Evolutionary conservation across 2,888 invertebrate genomes (phyloP).

Genomic region (Ophioninae sp.): DNA sequence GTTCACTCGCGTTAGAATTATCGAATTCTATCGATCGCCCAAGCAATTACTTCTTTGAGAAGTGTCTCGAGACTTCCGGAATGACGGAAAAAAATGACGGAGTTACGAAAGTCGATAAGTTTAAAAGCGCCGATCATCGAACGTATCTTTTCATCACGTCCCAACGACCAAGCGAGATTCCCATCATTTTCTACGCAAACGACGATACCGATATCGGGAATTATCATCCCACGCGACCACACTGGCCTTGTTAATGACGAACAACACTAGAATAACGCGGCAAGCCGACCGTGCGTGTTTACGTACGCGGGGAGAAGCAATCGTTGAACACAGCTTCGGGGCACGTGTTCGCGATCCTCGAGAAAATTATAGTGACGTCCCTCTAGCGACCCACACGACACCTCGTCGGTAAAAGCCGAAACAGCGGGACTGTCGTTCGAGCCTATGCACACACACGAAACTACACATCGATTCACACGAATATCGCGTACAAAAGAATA

Average conservation of each 20-base stretch:
- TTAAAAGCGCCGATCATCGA: no score
- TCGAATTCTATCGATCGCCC: no score
- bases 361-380: constrained; percentile 42
- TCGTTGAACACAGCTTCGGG: background rate
- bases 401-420: constrained; percentile 41
- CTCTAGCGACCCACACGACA: constrained; percentile 32
- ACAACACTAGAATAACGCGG: background rate
- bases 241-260: background rate
- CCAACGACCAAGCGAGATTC: no score
- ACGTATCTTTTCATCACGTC: no score
- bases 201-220: background rate
- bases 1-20: no score
- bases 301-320: background rate
- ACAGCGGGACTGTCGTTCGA: constrained; percentile 26
- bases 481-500: no score
- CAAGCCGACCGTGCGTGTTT: no score
- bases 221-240: background rate
- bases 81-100: no score
- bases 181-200: no score
- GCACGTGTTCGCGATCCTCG: constrained; percentile 43
- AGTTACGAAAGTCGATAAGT: background rate
- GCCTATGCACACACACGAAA: no score
- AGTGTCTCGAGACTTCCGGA: no score
- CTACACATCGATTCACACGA: no score
- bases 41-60: background rate